Base-by-base conservation (phyloP, 35 echinoderm and acorn worm genomes). In the Eucidaris tribuloides region DNA sequence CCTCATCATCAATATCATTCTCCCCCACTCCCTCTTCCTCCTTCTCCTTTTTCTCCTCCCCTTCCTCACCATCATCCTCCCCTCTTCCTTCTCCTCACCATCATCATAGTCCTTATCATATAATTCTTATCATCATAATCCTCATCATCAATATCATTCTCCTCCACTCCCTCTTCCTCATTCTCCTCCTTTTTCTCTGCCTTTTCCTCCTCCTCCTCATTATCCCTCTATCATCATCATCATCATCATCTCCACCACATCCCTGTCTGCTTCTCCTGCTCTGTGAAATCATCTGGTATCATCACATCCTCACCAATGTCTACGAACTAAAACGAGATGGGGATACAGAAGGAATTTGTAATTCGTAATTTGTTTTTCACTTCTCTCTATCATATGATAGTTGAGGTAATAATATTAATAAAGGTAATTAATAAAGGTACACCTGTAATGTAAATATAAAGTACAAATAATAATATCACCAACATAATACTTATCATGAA, bases 241-340 rank as follows among this genome's bases (percentile, higher is more conserved):
- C n/a, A n/a, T n/a, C n/a, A n/a, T n/a, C n/a, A n/a, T n/a, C 93
- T 65, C 93, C 93, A 96, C 93, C 93, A 96, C 71, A 83, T 87
- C 17, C 93, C 93, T 1, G 93, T 86, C 35, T 90, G 83, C 42
- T 78, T 90, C 45, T 96, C 93, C 45, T 96, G 61, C 68, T 96
- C 93, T 13, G 87, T 90, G 71, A 96, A 96, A 56, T 96, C 93
- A 96, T 96, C 93, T 20, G 93, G 93, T 34, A 96, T 79, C 59
- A 90, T 91, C 14, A 96, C 83, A 79, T 90, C 80, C 64, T 96
- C 93, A 40, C 93, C 93, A 54, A 96, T 91, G n/a, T n/a, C n/a
- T n/a, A n/a, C n/a, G n/a, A n/a, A n/a, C n/a, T n/a, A n/a, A n/a
- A n/a, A n/a, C n/a, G n/a, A n/a, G n/a, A n/a, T n/a, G n/a, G n/a